A percentile compares a stretch with the other conserved stretches of the same genome.
Conservation (phyloP, 2,888 invertebrate species). For the Gari tellinella region DNA sequence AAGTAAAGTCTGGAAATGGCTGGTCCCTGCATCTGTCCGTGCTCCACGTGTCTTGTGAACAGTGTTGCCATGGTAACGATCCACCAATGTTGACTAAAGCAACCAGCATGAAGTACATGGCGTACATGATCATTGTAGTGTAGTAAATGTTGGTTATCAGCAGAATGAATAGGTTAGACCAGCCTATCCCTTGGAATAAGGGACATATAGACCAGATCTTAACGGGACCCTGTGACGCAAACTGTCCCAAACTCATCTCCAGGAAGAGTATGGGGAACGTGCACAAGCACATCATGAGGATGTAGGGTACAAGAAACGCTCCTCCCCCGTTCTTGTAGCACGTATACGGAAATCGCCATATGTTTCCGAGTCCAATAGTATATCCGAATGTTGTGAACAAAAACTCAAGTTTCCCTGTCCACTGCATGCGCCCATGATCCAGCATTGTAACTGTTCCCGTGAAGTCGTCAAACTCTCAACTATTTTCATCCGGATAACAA, state of each 20-base stretch:
- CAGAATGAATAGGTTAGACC: conserved; percentile 28
- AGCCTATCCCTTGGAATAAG: conserved; percentile 35
- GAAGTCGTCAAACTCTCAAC: too few species aligned
- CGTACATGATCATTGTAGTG: conserved; percentile 35
- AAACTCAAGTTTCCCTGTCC: conserved; percentile 41
- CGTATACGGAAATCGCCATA: conserved; percentile 40
- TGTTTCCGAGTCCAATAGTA: conserved; percentile 35
- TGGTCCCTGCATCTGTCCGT: conserved; percentile 17
- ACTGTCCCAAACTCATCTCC: conserved; percentile 36
- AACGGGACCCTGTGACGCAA: conserved; percentile 29
- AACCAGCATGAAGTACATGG: conserved; percentile 28
- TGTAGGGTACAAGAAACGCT: conserved; percentile 36
- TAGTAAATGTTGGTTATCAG: conserved; percentile 38
- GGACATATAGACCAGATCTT: conserved; percentile 32
- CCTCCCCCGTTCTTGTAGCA: conserved; percentile 40
- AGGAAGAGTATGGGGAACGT: conserved; percentile 30
- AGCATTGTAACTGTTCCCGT: too few species aligned
- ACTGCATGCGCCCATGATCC: conserved; percentile 13
- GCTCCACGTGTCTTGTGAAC: conserved; percentile 23
- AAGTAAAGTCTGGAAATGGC: conserved; percentile 1
- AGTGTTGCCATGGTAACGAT: conserved; percentile 31
- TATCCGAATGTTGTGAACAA: conserved; percentile 34
- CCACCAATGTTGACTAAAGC: conserved; percentile 34
- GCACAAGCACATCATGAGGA: conserved; percentile 17
- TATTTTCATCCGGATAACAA: too few species aligned